Evolutionary conservation across 2,888 invertebrate species (phyloP).

Genomic region (Pyrochroa serraticornis): DNA sequence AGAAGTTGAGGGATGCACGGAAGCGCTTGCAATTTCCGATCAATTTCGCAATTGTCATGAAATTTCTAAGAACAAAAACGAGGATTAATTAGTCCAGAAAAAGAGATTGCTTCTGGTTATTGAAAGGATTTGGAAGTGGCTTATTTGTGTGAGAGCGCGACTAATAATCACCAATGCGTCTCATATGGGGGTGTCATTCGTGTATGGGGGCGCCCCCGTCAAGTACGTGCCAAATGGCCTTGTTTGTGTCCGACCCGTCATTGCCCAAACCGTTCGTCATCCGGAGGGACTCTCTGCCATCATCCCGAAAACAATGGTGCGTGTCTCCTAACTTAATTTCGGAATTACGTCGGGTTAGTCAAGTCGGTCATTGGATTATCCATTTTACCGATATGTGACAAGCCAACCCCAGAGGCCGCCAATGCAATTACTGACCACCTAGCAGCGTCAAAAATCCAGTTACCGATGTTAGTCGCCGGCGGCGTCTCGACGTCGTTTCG

Average conservation of each 20-base stretch:
- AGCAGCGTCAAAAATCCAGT: constrained; percentile 23
- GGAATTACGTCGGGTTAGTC: constrained; percentile 43
- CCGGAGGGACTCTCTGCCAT: neutral
- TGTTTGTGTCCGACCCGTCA: constrained; percentile 20
- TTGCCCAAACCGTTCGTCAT: constrained; percentile 1
- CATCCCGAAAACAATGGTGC: constrained; percentile 3
- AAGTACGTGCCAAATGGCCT: constrained; percentile 15
- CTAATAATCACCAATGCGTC: neutral
- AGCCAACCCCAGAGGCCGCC: constrained; percentile 48
- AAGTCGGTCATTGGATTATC: constrained; percentile 48
- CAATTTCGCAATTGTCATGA: neutral
- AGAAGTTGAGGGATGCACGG: constrained; percentile 22
- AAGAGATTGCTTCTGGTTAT: neutral
- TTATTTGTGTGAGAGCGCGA: neutral
- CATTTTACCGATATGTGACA: constrained; percentile 46
- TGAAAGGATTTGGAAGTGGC: neutral
- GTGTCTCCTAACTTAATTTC: constrained; percentile 42
- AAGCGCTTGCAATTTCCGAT: neutral
- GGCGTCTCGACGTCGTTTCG: constrained; percentile 32
- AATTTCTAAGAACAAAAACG: constrained; percentile 2
- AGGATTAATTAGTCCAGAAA: constrained; percentile 4
- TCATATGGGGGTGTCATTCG: constrained; percentile 8
- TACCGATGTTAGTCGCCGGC: constrained; percentile 22
- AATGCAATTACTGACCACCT: constrained; percentile 57
- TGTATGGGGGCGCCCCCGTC: constrained; percentile 5